Evolutionary conservation across 2,113 vertebrate species (phyloP).

Genomic region (Aptenodytes forsteri): DNA sequence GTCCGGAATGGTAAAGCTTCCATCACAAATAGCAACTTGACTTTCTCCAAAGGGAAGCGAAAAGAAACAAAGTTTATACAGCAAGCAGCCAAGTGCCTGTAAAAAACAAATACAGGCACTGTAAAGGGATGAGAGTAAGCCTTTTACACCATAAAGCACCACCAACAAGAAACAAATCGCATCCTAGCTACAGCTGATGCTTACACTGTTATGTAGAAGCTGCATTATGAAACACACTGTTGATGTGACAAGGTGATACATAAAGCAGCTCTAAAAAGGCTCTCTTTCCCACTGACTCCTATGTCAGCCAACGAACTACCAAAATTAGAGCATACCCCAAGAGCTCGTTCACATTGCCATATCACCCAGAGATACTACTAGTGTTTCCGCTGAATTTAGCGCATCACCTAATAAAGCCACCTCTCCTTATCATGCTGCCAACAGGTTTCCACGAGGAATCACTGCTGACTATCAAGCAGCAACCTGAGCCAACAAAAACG

Average conservation of each 20-base stretch:
- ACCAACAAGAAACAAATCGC: neutral
- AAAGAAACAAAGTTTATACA: slow-evolving; percentile 99
- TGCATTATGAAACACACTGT: rapidly evolving
- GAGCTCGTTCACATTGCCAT: rapidly evolving
- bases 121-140: neutral
- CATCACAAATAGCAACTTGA: slow-evolving; percentile 98
- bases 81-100: slow-evolving; percentile 96
- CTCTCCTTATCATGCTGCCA: neutral
- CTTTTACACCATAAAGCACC: neutral
- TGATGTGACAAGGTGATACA: neutral
- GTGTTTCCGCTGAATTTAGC: rapidly evolving
- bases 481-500: neutral
- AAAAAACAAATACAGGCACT: neutral
- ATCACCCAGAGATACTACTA: neutral
- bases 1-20: slow-evolving; percentile 93
- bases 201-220: rapidly evolving
- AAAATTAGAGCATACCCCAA: neutral
- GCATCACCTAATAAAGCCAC: neutral
- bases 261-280: neutral
- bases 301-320: rapidly evolving
- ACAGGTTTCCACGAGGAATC: neutral
- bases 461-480: neutral
- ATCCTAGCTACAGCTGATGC: neutral
- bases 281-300: neutral
- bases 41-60: slow-evolving; percentile 97